Conservation (phyloP, 2,797 vertebrate genomes). For the Tragelaphus oryx region DNA sequence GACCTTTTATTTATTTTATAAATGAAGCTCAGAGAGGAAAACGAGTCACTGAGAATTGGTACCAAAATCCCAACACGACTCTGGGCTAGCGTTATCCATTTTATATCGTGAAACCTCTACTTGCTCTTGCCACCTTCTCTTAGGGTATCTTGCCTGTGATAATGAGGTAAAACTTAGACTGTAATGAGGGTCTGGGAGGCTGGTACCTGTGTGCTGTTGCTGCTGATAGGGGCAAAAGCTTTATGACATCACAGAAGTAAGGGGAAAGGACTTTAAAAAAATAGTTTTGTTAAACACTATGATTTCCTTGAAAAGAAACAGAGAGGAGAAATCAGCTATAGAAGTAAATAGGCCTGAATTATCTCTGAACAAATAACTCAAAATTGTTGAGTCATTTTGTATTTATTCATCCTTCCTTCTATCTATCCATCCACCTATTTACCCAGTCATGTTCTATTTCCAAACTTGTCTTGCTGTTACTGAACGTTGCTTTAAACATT, state of each 20-base stretch:
- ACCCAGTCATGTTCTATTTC: background rate
- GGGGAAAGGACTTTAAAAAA: background rate
- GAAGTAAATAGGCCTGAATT: background rate
- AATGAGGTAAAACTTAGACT: background rate
- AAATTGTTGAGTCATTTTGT: background rate
- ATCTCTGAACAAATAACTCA: background rate
- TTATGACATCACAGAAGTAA: background rate
- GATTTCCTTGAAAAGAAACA: background rate
- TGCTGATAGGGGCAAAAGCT: background rate
- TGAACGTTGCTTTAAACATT: background rate
- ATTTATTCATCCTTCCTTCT: background rate
- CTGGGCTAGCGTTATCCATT: background rate
- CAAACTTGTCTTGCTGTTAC: background rate
- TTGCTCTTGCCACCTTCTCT: background rate
- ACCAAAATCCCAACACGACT: background rate
- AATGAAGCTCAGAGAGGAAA: background rate
- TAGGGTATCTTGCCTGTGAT: fast-evolving
- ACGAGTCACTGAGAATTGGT: background rate
- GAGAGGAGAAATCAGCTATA: background rate
- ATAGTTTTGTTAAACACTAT: background rate
- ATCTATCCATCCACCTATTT: too few species aligned
- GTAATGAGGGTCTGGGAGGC: background rate
- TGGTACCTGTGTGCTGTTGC: background rate
- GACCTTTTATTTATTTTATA: conserved; percentile 30
- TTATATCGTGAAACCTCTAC: background rate